Percentiles rank a stretch among this genome's conserved stretches.
phyloP scores from a whole-genome alignment of 2,797 vertebrate genomes.

The Limosa lapponica region DNA sequence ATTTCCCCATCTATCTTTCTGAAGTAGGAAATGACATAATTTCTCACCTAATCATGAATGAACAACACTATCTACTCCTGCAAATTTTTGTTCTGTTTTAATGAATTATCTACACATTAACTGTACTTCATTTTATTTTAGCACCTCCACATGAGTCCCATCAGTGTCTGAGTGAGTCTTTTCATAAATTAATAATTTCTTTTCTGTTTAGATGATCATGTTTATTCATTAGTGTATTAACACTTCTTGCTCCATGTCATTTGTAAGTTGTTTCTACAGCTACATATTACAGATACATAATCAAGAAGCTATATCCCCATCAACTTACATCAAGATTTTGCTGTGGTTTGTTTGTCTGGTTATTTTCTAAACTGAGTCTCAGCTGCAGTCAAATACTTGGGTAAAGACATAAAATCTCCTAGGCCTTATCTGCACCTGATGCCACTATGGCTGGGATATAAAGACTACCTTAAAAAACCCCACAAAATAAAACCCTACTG shows the following conservation, averaged over 20 bases:
- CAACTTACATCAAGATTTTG: not conserved
- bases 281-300: not conserved
- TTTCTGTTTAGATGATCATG: not conserved
- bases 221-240: not conserved
- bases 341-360: not conserved
- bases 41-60: not conserved
- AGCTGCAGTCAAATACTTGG: not conserved
- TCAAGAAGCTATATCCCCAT: not conserved
- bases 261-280: not conserved
- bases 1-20: not conserved
- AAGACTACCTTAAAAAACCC: not conserved
- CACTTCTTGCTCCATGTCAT: not conserved
- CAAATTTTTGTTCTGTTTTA: not conserved
- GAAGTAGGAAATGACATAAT: not conserved
- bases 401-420: not conserved
- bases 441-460: not conserved
- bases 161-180: not conserved
- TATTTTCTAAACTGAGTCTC: not conserved
- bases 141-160: fast-evolving
- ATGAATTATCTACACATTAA: not conserved
- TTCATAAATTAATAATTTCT: not conserved
- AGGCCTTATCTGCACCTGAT: not conserved
- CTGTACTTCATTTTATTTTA: not conserved
- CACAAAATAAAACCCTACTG: not conserved
- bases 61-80: not conserved